phyloP scores from a whole-genome alignment of 92 coral and sea anemone genomes.

The Pocillopora meandrina region DNA sequence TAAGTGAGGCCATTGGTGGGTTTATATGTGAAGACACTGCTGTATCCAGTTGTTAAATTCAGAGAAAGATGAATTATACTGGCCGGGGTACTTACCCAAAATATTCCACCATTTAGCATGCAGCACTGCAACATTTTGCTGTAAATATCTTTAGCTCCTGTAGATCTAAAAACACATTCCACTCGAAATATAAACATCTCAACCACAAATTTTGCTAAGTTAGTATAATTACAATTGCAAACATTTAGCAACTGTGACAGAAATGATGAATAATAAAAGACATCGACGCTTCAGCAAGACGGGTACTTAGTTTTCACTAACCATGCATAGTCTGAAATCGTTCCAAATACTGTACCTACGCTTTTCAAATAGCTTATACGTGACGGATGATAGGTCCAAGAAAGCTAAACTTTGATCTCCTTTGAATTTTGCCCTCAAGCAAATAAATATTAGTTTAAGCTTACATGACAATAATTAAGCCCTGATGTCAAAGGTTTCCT shows the following conservation, averaged over 20 bases:
- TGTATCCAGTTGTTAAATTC: too few relatives aligned
- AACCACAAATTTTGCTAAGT: neutral
- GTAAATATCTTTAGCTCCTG: slow-evolving; percentile 70
- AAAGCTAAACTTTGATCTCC: too few relatives aligned
- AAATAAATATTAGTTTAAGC: too few relatives aligned
- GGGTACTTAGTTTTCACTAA: too few relatives aligned
- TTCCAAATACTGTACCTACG: too few relatives aligned
- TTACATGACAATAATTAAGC: too few relatives aligned
- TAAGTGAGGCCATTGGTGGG: neutral
- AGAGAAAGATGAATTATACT: neutral
- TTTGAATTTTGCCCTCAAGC: too few relatives aligned
- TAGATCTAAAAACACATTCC: slow-evolving; percentile 29
- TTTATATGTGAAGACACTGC: neutral
- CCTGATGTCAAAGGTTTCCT: too few relatives aligned
- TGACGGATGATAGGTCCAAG: too few relatives aligned
- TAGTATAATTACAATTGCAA: neutral
- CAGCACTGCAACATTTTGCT: slow-evolving; percentile 94
- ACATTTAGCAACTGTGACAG: neutral
- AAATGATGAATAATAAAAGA: neutral
- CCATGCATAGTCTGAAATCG: too few relatives aligned
- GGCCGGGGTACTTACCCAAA: slow-evolving; percentile 73
- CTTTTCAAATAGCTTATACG: too few relatives aligned
- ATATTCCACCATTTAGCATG: slow-evolving; percentile 96
- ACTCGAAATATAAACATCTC: neutral
- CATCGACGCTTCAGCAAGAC: neutral